phyloP scores from a whole-genome alignment of 2,888 invertebrate species.

The Synergus laeviventris region DNA sequence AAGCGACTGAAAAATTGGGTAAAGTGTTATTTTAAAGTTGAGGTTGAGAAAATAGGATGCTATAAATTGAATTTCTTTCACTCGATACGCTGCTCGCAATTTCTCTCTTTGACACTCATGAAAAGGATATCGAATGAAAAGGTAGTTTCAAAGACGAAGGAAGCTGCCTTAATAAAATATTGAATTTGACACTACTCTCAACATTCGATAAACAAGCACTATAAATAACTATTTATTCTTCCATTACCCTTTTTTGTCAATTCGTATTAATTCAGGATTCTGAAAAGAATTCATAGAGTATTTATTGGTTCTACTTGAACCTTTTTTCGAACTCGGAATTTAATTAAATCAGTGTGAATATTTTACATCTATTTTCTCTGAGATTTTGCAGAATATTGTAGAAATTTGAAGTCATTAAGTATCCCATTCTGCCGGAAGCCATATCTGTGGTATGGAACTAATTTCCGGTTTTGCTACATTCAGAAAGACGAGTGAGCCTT shows the following conservation, averaged over 20 bases:
- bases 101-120: background rate
- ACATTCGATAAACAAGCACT: background rate
- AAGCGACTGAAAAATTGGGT: background rate
- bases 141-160: background rate
- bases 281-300: background rate
- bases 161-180: background rate
- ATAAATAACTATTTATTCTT: background rate
- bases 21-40: background rate
- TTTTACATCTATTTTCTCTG: background rate
- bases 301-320: too few species aligned
- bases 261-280: too few species aligned
- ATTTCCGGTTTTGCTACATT: conserved; percentile 11
- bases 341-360: background rate
- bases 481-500: background rate
- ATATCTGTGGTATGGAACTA: conserved; percentile 12
- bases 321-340: background rate
- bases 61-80: conserved; percentile 1
- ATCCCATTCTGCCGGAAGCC: background rate
- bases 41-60: background rate
- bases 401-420: conserved; percentile 11
- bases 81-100: background rate
- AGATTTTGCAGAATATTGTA: conserved; percentile 2
- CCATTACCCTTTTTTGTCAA: background rate
- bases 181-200: background rate
- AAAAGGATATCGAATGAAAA: conserved; percentile 4